A percentile compares a stretch with the other conserved stretches of the same genome.
Conservation (phyloP, 2,888 invertebrate species). For the Caradrina clavipalpis region DNA sequence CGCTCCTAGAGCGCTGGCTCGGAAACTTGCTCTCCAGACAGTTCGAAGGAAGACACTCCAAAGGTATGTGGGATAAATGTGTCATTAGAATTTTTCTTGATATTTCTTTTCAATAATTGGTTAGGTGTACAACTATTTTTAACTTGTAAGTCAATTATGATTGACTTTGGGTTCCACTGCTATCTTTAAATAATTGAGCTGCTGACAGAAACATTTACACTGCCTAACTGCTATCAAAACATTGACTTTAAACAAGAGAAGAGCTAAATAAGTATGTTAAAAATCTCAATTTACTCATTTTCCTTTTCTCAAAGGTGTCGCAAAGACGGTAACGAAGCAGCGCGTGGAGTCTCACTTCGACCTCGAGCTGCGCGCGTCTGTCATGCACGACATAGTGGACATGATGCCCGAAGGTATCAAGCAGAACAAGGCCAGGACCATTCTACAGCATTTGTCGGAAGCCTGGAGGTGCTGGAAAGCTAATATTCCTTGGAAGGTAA, state of each 20-base stretch:
- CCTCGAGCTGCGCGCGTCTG: slow-evolving; percentile 98
- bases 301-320: slow-evolving; percentile 92
- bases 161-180: no score
- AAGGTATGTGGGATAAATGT: slow-evolving; percentile 89
- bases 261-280: no score
- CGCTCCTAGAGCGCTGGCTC: slow-evolving; percentile 99
- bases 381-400: slow-evolving; percentile 99
- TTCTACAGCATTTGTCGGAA: slow-evolving; percentile 99
- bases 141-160: neutral
- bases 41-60: slow-evolving; percentile 99
- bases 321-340: slow-evolving; percentile 99
- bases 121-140: neutral
- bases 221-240: neutral
- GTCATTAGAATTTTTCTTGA: neutral
- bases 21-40: slow-evolving; percentile 99
- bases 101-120: neutral
- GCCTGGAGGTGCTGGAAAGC: slow-evolving; percentile 99
- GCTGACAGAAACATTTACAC: neutral
- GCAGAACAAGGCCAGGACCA: slow-evolving; percentile 99
- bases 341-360: slow-evolving; percentile 99
- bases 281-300: fast-evolving
- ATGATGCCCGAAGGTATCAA: slow-evolving; percentile 99
- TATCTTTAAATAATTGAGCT: neutral
- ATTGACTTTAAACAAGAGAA: no score
- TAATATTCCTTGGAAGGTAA: slow-evolving; percentile 99